Percentiles rank a stretch among this genome's conserved stretches.
Conservation (phyloP, 1,140 invertebrate genomes). For the Drosophila parvula region DNA sequence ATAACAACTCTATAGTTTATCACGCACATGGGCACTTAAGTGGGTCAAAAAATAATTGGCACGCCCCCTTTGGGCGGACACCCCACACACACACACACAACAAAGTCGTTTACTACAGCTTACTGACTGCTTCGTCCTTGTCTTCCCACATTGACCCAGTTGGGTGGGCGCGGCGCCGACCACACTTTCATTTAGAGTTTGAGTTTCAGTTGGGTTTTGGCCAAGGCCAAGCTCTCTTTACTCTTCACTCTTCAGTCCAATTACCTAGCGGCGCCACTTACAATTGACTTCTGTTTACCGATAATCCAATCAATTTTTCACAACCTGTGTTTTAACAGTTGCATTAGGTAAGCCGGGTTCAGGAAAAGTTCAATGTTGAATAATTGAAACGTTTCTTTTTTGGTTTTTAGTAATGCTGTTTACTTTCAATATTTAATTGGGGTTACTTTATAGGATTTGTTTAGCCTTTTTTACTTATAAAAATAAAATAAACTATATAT, state of each 20-base stretch:
- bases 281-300: constrained; percentile 21
- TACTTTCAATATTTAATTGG: neutral
- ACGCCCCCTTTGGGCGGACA: constrained; percentile 30
- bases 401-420: neutral
- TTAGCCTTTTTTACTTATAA: neutral
- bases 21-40: constrained; percentile 77
- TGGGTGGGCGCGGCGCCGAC: constrained; percentile 29
- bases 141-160: constrained; percentile 53
- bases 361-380: neutral
- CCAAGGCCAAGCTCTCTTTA: constrained; percentile 24
- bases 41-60: constrained; percentile 79
- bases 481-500: neutral
- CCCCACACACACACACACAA: neutral
- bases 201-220: constrained; percentile 23
- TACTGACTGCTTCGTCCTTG: constrained; percentile 38
- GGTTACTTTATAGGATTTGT: neutral
- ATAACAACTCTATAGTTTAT: constrained; percentile 40
- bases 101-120: constrained; percentile 1
- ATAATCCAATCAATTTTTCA: constrained; percentile 39
- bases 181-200: neutral
- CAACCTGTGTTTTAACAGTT: constrained; percentile 13
- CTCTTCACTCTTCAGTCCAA: constrained; percentile 35
- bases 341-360: neutral
- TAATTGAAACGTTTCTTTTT: constrained; percentile 2
- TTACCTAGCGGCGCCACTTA: constrained; percentile 23